Evolutionary conservation across 2,888 invertebrate genomes (phyloP), one percentile per base, ranked within the genome.

Genomic region (Brenthis daphne): DNA sequence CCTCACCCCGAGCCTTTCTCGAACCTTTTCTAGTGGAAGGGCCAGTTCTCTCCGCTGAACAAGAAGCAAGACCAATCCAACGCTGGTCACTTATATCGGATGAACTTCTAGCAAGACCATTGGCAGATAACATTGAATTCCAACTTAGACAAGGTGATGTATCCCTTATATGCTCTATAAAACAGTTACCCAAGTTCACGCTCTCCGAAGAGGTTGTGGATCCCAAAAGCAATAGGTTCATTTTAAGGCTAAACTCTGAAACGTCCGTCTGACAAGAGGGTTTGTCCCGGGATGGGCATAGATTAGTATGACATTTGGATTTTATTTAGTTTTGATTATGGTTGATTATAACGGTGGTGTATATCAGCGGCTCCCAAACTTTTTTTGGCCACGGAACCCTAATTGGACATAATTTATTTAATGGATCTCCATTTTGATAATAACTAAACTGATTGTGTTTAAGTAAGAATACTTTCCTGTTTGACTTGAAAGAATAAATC

Each of bases 21-120:
- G 99, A 99, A 83, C 97, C 97, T 3, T 99, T 98, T 93, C 94
- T 99, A 20, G 94, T 95, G 0, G 96, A 97, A 75, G 96, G 96
- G 1, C 97, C 98, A 0, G 97, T 98, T 3, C 88, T 98, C 56
- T 96, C 98, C 74, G 96, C 96, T 69, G 97, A 97, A 72, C 96
- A 96, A 79, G 97, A 98, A 82, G 91, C 94, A 54, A 94, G 96
- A 65, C 94, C 95, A 56, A 93, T 97, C n/a, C 98, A 99, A 82
- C 97, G 98, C 53, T 99, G 99, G 99, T 97, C 99, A 3, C 94
- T 99, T 60, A 96, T 99, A 75, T 98, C 98, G 76, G 98, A 99
- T 79, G 97, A 97, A 79, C 94, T 98, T 43, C 94, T 98, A 0
- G 98, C 99, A 0, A 93, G 98, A 8, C 96, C 98, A 0, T 94